A percentile compares a stretch with the other conserved stretches of the same genome.
These are phyloP conservation scores for Oeneis ivallda DNA, from an alignment of 2,888 invertebrate genomes.

Conservation along the genomic window DNA sequence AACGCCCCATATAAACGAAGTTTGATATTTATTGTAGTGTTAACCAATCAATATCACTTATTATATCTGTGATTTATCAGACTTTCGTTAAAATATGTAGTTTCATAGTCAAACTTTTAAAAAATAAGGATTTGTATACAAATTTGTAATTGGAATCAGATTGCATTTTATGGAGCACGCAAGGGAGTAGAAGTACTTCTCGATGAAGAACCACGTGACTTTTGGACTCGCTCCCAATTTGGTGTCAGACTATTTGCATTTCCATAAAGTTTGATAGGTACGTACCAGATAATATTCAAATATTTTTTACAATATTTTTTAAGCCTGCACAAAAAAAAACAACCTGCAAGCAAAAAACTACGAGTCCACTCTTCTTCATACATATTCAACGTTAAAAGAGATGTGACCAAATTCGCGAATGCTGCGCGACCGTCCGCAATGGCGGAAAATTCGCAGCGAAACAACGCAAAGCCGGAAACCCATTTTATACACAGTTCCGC, in stretches of 20 bases:
- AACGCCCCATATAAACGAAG: neutral
- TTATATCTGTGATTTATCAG: too few species aligned
- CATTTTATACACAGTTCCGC: conserved; percentile 40
- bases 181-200: too few species aligned
- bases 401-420: conserved; percentile 32
- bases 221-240: neutral
- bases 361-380: conserved; percentile 32
- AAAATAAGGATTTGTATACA: too few species aligned
- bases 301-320: conserved; percentile 5
- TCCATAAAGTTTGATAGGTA: neutral
- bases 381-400: conserved; percentile 37
- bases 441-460: conserved; percentile 31
- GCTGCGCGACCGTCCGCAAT: conserved; percentile 28
- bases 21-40: neutral
- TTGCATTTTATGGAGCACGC: too few species aligned
- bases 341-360: conserved; percentile 25
- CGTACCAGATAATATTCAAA: neutral
- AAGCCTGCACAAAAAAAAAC: conserved; percentile 10
- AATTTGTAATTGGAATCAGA: too few species aligned
- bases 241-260: too few species aligned
- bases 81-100: too few species aligned
- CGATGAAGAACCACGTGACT: neutral
- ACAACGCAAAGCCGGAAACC: conserved; percentile 34
- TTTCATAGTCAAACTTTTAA: too few species aligned
- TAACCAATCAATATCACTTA: too few species aligned